Evolutionary conservation across 2,888 invertebrate species (phyloP), one percentile per base, ranked within the genome.

Genomic region (Drosophila longiperda): DNA sequence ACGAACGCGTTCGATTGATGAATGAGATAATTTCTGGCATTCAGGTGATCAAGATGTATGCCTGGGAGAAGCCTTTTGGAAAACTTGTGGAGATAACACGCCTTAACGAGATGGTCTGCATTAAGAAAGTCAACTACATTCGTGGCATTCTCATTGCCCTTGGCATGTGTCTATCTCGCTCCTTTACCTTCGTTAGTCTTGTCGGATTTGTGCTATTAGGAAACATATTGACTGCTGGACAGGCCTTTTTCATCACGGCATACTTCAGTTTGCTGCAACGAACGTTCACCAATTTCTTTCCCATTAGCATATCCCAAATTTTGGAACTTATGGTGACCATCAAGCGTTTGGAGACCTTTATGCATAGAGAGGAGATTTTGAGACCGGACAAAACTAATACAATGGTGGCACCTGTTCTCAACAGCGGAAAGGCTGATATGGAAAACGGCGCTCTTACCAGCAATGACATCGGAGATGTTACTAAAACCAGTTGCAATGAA

Each of bases 11-110:
- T 12, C 95, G 97, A 3, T 94, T 98, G 38, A 98, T 98, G 96
- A 97, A 97, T 90, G 98, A 99, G 93, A 96, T 97, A 40, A 95
- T 98, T 42, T 95, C 95, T 83, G 98, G 97, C 1, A 97, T 97
- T 90, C 95, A 97, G 93, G 97, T 98, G 0, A 97, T 98, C 77
- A 99, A 98, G 94, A 98, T 98, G 98, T 98, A 98, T 90, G 97
- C 98, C 0, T 98, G 98, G 97, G 98, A 99, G 91, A 95, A 95
- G 83, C 96, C 98, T 0, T 98, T 98, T 91, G 95, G 96, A 23
- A 95, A 95, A 76, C 94, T 98, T 54, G 96, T 98, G 0, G 95
- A 94, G 17, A 80, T 94, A n/a, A 94, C 96, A 0, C 93, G 97
- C 91, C 92, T 91, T 93, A 94, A 93, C 83, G 91, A 91, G 80